Evolutionary conservation across 2,113 vertebrate species (phyloP).

Genomic region (Pachycephala philippinensis): DNA sequence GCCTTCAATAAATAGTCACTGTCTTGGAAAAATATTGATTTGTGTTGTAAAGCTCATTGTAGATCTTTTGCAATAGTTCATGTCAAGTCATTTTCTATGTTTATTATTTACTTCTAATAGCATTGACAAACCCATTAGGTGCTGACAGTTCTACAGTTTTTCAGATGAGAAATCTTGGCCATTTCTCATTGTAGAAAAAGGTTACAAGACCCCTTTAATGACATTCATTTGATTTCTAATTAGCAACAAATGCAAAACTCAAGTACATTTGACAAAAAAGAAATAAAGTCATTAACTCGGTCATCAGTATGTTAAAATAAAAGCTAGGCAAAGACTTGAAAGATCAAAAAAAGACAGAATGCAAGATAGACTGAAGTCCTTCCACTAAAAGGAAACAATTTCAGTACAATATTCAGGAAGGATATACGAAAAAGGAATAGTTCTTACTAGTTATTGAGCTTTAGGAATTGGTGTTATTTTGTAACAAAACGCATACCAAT

Average conservation of each 20-base stretch:
- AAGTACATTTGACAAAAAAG: constrained; percentile 55
- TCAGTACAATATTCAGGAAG: background rate
- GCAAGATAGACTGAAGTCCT: background rate
- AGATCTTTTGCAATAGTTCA: constrained; percentile 19
- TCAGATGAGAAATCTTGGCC: constrained; percentile 23
- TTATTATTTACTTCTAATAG: constrained; percentile 63
- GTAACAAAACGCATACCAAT: background rate
- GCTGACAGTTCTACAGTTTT: constrained; percentile 5
- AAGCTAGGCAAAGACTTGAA: background rate
- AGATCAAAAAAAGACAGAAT: background rate
- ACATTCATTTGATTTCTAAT: constrained; percentile 59
- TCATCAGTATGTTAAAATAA: background rate
- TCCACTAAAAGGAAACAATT: background rate
- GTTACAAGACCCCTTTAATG: constrained; percentile 14
- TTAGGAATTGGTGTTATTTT: background rate
- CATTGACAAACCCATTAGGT: constrained; percentile 41
- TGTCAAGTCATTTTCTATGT: constrained; percentile 57
- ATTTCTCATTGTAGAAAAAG: constrained; percentile 9
- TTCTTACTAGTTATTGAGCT: background rate
- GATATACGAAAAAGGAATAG: background rate
- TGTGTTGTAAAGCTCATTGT: background rate
- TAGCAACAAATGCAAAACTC: constrained; percentile 53
- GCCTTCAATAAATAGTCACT: background rate
- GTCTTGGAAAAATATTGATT: constrained; percentile 45
- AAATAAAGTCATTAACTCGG: constrained; percentile 36